Evolutionary conservation across 2,797 vertebrate genomes (phyloP).

Genomic region (Catamblyrhynchus diadema): DNA sequence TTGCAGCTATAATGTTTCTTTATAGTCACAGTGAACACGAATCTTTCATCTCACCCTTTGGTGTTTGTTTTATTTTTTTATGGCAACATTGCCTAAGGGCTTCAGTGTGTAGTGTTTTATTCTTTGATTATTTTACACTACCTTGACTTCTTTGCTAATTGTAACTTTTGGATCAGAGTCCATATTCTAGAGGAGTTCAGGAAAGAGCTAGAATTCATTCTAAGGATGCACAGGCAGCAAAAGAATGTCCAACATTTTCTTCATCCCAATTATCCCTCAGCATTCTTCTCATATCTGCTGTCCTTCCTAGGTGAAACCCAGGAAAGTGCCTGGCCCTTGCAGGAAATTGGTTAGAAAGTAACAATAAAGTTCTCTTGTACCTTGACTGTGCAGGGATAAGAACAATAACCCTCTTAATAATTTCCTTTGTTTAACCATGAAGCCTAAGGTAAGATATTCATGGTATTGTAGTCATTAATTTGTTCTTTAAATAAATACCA

Average conservation of each 20-base stretch:
- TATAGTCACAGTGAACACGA: not conserved
- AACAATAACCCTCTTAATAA: not conserved
- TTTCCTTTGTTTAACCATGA: not conserved
- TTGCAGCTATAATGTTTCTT: not conserved
- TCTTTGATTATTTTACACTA: not conserved
- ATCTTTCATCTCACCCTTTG: not conserved
- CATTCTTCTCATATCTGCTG: not conserved
- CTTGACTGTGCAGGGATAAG: not conserved
- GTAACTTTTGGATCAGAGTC: not conserved
- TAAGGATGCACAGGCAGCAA: not conserved
- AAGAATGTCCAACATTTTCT: accelerated
- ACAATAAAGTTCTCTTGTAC: not conserved
- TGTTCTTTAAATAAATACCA: constrained; percentile 18
- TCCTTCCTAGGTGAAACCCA: not conserved
- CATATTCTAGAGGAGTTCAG: not conserved
- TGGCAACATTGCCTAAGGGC: not conserved
- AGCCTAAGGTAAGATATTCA: not conserved
- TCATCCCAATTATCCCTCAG: not conserved
- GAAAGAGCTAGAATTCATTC: not conserved
- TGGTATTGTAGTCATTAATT: not conserved
- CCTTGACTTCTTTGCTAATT: not conserved
- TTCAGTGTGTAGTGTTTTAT: not conserved
- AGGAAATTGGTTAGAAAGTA: not conserved
- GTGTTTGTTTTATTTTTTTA: not conserved
- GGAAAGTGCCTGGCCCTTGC: not conserved